These are phyloP conservation scores for Plectropomus leopardus DNA, from an alignment of 2,113 vertebrate genomes.

Conservation along the genomic window DNA sequence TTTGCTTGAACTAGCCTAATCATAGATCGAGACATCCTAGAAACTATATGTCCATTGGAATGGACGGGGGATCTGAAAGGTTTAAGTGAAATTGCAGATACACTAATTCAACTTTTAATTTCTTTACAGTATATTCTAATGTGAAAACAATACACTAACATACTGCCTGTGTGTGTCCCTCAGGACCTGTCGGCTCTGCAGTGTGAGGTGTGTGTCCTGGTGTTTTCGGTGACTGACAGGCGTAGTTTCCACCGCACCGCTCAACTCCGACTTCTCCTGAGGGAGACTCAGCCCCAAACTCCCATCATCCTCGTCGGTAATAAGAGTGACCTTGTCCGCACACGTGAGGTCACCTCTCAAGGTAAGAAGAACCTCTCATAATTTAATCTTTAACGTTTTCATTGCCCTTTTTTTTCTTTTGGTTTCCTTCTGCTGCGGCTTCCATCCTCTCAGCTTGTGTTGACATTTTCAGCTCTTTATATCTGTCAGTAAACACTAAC, in stretches of 20 bases:
- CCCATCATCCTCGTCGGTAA: conserved; percentile 94
- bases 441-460: background rate
- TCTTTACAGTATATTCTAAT: no score
- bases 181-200: conserved; percentile 89
- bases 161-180: conserved; percentile 2
- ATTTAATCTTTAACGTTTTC: no score
- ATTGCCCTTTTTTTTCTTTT: background rate
- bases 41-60: no score
- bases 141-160: no score
- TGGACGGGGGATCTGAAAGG: no score
- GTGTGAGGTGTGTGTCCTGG: conserved; percentile 90
- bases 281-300: conserved; percentile 89
- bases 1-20: no score
- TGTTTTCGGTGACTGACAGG: conserved; percentile 92
- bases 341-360: conserved; percentile 89
- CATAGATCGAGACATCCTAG: no score
- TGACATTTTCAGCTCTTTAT: conserved; percentile 47
- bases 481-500: conserved; percentile 48
- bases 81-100: no score
- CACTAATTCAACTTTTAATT: background rate
- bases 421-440: background rate
- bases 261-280: conserved; percentile 88
- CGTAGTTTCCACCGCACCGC: conserved; percentile 90
- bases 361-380: conserved; percentile 66
- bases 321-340: conserved; percentile 91